A percentile compares a stretch with the other conserved stretches of the same genome.
Evolutionary conservation across 2,888 invertebrate genomes (phyloP).

Genomic region (Lasioglossum pauxillum): DNA sequence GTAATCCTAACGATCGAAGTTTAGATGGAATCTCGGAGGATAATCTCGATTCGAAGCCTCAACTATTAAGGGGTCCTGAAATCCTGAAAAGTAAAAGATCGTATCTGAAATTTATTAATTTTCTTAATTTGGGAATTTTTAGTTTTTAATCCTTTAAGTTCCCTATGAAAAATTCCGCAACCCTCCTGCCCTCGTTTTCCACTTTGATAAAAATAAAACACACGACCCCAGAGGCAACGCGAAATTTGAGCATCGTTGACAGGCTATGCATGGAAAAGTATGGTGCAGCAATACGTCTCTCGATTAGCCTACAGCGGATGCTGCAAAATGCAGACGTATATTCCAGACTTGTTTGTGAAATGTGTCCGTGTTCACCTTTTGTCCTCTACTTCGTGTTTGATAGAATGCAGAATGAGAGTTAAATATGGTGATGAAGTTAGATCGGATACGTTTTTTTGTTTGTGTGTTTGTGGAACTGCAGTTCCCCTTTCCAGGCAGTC

Average conservation of each 20-base stretch:
- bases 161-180: not conserved
- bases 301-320: not conserved
- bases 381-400: not conserved
- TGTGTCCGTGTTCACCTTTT: not conserved
- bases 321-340: not conserved
- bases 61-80: not conserved
- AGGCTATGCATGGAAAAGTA: not conserved
- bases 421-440: not conserved
- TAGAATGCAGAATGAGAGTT: not conserved
- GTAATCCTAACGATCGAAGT: slow-evolving; percentile 10
- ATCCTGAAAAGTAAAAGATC: not conserved
- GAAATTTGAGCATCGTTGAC: not conserved
- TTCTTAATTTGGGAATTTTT: not conserved
- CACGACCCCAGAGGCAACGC: not conserved
- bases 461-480: not conserved
- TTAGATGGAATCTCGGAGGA: not conserved
- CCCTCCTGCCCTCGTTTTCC: not conserved
- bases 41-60: not conserved
- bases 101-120: not conserved
- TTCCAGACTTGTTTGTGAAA: not conserved
- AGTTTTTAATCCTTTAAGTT: no score
- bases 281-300: not conserved
- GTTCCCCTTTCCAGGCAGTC: not conserved
- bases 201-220: not conserved
- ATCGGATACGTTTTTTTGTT: not conserved